Evolutionary conservation across 2,797 vertebrate genomes (phyloP).

Genomic region (Clarias platycephalus): DNA sequence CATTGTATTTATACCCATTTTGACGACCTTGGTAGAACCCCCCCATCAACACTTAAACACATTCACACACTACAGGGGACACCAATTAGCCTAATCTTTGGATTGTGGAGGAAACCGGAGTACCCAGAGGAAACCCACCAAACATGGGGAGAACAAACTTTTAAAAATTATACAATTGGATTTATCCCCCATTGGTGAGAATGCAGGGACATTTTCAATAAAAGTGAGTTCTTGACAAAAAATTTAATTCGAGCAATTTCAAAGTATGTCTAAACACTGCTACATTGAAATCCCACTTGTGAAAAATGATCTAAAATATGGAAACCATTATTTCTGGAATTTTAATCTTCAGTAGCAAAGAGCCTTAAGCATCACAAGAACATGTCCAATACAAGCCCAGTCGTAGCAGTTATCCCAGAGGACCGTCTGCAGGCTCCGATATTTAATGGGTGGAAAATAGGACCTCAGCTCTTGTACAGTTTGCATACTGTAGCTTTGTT

Average conservation of each 20-base stretch:
- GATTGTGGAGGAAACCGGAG: too few relatives aligned
- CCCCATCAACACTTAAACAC: too few relatives aligned
- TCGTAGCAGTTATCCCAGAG: constrained; percentile 14
- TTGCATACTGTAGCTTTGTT: constrained; percentile 38
- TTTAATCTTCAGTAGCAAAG: background rate
- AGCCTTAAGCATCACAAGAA: constrained; percentile 19
- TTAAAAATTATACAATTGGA: too few relatives aligned
- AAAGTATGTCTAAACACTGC: background rate
- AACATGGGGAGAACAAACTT: too few relatives aligned
- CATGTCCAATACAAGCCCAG: constrained; percentile 18
- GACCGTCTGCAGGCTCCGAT: constrained; percentile 11
- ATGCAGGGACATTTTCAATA: background rate
- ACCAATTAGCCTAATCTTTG: too few relatives aligned
- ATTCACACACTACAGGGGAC: too few relatives aligned
- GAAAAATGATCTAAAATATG: constrained; percentile 4
- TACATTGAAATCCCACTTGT: background rate
- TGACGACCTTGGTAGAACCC: too few relatives aligned
- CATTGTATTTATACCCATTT: too few relatives aligned
- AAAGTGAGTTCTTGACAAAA: background rate
- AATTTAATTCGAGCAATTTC: background rate
- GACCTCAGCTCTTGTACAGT: constrained; percentile 51
- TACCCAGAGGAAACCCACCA: too few relatives aligned
- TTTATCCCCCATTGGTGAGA: too few relatives aligned
- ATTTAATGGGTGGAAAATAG: constrained; percentile 57
- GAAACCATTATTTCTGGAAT: constrained; percentile 17